Evolutionary conservation across 2,113 vertebrate genomes (phyloP).

Genomic region (Dicaeum eximium): DNA sequence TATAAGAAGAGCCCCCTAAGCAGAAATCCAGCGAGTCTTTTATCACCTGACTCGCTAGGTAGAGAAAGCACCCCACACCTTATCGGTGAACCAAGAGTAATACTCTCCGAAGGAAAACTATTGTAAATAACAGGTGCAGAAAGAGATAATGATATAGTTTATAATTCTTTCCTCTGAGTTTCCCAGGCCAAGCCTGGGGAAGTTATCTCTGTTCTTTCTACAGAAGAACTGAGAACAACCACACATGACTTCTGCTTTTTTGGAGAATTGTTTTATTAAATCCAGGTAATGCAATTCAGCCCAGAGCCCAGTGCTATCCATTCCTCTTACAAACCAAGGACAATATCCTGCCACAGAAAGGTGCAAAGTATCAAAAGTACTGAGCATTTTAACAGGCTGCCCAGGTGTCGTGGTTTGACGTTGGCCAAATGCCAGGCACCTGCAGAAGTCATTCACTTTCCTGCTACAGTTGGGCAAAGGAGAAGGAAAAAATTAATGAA

Average conservation of each 20-base stretch:
- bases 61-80: too few species aligned
- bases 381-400: neutral
- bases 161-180: too few species aligned
- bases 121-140: too few species aligned
- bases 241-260: neutral
- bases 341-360: neutral
- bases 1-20: too few species aligned
- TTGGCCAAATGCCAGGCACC: neutral
- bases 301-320: neutral
- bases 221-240: too few species aligned
- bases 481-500: neutral
- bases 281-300: neutral
- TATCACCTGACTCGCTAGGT: too few species aligned
- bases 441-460: neutral
- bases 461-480: neutral
- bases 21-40: too few species aligned
- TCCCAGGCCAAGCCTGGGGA: too few species aligned
- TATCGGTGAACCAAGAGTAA: too few species aligned
- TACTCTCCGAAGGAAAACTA: too few species aligned
- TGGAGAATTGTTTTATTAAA: neutral
- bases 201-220: too few species aligned
- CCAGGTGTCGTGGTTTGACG: neutral
- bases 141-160: too few species aligned
- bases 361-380: neutral
- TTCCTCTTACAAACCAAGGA: neutral